Percentiles rank a stretch among this genome's conserved stretches.
Evolutionary conservation across 37 sponge, comb jelly and placozoan species (phyloP).

Genomic region (Cladorhizidae sp.): DNA sequence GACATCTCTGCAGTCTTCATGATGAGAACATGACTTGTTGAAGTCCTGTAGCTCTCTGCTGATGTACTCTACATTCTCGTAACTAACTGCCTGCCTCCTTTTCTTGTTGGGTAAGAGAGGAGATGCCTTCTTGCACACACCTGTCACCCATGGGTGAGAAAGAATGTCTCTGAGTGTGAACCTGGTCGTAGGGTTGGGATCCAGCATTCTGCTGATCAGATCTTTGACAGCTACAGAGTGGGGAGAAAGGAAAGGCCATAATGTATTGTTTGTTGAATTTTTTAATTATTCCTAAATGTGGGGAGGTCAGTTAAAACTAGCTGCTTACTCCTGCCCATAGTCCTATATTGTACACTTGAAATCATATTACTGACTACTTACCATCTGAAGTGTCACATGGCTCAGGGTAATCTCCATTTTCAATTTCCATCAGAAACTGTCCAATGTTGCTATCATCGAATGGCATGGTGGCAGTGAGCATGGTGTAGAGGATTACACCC

Average conservation of each 20-base stretch:
- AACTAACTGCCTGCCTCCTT: neutral
- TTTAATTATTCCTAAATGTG: too few relatives aligned
- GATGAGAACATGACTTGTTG: neutral
- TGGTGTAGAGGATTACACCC: slow-evolving; percentile 85
- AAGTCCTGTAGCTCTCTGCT: neutral
- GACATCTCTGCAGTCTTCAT: slow-evolving; percentile 26
- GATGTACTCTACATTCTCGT: neutral
- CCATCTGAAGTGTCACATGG: slow-evolving; percentile 49
- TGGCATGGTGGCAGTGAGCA: slow-evolving; percentile 91
- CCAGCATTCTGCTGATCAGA: slow-evolving; percentile 60
- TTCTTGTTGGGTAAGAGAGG: neutral
- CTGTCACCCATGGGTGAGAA: slow-evolving; percentile 70
- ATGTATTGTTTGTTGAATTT: too few relatives aligned
- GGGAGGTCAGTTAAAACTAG: too few relatives aligned
- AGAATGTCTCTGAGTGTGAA: slow-evolving; percentile 56
- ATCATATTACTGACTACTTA: too few relatives aligned
- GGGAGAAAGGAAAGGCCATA: neutral
- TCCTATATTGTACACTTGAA: too few relatives aligned
- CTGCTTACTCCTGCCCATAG: too few relatives aligned
- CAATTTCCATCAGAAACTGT: slow-evolving; percentile 37
- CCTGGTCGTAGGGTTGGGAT: slow-evolving; percentile 52
- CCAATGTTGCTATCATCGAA: slow-evolving; percentile 77
- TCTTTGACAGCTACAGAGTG: slow-evolving; percentile 28
- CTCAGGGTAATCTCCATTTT: slow-evolving; percentile 54
- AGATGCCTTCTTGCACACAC: neutral